Evolutionary conservation across 2,888 invertebrate species (phyloP), one percentile per base, ranked within the genome.

Genomic region (Agrotis exclamationis): DNA sequence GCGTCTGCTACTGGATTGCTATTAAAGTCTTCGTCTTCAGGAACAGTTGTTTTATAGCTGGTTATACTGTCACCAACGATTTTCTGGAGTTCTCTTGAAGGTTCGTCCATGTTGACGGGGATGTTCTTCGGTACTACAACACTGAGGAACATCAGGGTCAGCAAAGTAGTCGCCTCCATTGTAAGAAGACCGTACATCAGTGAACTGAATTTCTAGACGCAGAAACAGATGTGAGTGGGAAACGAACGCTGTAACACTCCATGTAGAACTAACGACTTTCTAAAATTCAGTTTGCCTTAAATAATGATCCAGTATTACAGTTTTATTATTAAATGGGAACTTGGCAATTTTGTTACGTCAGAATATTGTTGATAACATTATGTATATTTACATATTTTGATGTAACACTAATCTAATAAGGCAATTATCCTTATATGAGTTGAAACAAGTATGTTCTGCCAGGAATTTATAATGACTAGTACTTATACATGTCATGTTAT

Each of bases 131-230:
- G 58, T 58, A 51, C 58, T 20, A 24, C 76, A 45, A 11, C 9
- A 20, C 44, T 20, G 20, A 74, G 33, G 54, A 76, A 16, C 54
- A 76, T 60, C 54, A 74, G 48, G 33, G 14, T 69, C 9, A 76
- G 44, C 18, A 59, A 6, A 45, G 16, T 11, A 14, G 22, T 74
- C 13, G n/a, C 54, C 18, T 69, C 74, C 70, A 74, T 74, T 50
- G 33, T 60, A 68, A 53, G n/a, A 9, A 39, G 47, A 58, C 73
- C 68, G 22, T 58, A 50, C 9, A 54, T 67, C 57, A 75, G 39
- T 48, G 16, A 44, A 58, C 68, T 74, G 58, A 68, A 69, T 54
- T 59, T 69, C 0, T 33, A 33, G 48, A 45, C 48, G 20, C 59
- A 76, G 39, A 33, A 59, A 53, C 47, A 7, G 76, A 28, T 58